These are phyloP conservation scores for Otocyon megalotis DNA, from an alignment of 2,113 vertebrate genomes.

Conservation along the genomic window DNA sequence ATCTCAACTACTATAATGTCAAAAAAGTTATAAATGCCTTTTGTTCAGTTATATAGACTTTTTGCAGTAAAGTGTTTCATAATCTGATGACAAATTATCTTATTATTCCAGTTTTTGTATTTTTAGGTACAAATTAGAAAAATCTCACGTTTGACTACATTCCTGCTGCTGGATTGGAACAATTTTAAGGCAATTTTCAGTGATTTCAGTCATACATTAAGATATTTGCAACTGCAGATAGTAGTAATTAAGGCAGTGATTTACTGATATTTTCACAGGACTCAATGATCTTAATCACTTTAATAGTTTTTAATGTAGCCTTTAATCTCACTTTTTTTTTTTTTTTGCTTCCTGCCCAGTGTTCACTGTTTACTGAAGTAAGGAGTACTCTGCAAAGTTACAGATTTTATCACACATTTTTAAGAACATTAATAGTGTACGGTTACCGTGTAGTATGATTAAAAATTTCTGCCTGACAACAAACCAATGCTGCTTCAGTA, in stretches of 20 bases:
- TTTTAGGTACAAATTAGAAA: conserved; percentile 15
- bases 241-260: background rate
- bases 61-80: background rate
- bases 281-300: background rate
- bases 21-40: background rate
- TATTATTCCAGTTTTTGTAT: background rate
- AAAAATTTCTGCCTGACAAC: background rate
- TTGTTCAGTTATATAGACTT: background rate
- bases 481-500: conserved; percentile 44
- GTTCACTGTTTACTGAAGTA: background rate
- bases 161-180: background rate
- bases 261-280: background rate
- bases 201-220: background rate
- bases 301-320: background rate
- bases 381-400: background rate
- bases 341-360: background rate
- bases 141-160: background rate
- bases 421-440: conserved; percentile 10
- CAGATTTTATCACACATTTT: background rate
- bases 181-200: background rate
- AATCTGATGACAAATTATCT: background rate
- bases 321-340: background rate
- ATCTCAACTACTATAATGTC: background rate
- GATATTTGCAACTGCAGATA: background rate
- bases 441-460: background rate